Evolutionary conservation across 2,888 invertebrate genomes (phyloP).

Genomic region (Drosophila kambysellisi): DNA sequence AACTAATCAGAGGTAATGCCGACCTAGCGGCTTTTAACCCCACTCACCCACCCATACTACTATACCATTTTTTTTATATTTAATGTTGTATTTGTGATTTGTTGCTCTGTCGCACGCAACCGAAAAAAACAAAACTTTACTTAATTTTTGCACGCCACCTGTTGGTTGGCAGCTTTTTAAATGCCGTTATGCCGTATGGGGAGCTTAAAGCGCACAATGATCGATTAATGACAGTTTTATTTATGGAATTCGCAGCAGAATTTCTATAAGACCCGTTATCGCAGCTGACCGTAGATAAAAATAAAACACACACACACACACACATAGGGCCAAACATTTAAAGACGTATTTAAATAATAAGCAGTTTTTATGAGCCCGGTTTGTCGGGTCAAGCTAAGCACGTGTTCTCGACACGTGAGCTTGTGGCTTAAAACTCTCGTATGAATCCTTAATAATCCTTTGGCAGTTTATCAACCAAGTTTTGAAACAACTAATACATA

Average conservation of each 20-base stretch:
- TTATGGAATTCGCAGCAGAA: conserved; percentile 20
- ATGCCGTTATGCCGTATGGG: conserved; percentile 17
- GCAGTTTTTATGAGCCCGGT: conserved; percentile 7
- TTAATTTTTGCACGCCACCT: conserved; percentile 54
- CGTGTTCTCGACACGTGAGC: conserved; percentile 14
- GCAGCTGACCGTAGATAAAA: conserved; percentile 29
- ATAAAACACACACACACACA: not conserved
- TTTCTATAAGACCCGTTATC: conserved; percentile 22
- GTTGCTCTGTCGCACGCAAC: conserved; percentile 55
- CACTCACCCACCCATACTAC: not conserved
- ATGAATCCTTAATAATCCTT: not conserved
- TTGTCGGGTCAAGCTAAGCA: not conserved
- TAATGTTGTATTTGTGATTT: conserved; percentile 40
- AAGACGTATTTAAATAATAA: conserved; percentile 15
- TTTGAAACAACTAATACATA: not conserved
- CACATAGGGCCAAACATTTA: conserved; percentile 15
- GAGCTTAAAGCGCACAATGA: conserved; percentile 38
- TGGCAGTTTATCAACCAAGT: not conserved
- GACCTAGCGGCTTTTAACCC: conserved; percentile 19
- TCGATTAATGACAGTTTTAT: conserved; percentile 45
- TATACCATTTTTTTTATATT: not conserved
- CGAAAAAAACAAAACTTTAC: conserved; percentile 23
- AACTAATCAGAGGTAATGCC: conserved; percentile 51
- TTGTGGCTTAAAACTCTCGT: not conserved
- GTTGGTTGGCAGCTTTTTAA: conserved; percentile 42